Evolutionary conservation across 2,797 vertebrate genomes (phyloP).

Genomic region (Lagorchestes hirsutus): DNA sequence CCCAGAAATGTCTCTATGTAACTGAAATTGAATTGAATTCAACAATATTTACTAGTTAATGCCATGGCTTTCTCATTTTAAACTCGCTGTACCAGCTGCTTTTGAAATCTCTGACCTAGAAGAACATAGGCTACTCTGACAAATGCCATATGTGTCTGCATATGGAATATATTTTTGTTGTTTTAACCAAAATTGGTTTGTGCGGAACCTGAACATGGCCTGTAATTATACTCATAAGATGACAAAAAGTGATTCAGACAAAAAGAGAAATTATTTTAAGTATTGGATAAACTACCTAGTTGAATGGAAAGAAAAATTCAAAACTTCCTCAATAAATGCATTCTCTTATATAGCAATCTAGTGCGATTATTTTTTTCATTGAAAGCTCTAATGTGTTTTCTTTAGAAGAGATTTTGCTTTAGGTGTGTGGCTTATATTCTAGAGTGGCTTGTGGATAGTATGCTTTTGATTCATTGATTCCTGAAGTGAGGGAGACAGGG

Average conservation of each 20-base stretch:
- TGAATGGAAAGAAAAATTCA: not conserved
- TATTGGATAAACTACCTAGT: not conserved
- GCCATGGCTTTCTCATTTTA: not conserved
- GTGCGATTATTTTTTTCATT: not conserved
- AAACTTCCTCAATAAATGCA: not conserved
- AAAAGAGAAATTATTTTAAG: not conserved
- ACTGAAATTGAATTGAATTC: not conserved
- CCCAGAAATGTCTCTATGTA: constrained; percentile 4
- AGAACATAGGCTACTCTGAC: constrained; percentile 8
- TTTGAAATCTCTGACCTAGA: not conserved
- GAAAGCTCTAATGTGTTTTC: not conserved
- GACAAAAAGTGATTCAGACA: not conserved
- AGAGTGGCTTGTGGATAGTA: not conserved
- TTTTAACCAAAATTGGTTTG: not conserved
- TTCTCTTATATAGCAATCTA: not conserved
- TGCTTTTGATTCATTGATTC: not conserved
- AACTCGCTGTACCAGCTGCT: not conserved
- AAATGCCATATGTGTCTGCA: not conserved
- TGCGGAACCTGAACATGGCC: not conserved
- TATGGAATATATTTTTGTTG: constrained; percentile 8
- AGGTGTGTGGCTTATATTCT: not conserved
- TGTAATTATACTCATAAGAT: not conserved
- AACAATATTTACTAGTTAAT: not conserved
- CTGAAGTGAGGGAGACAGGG: not conserved
- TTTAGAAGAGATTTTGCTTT: not conserved